Percentiles rank a stretch among this genome's conserved stretches.
Evolutionary conservation across 2,888 invertebrate genomes (phyloP).

Genomic region (Xanthostigma xanthostigma): DNA sequence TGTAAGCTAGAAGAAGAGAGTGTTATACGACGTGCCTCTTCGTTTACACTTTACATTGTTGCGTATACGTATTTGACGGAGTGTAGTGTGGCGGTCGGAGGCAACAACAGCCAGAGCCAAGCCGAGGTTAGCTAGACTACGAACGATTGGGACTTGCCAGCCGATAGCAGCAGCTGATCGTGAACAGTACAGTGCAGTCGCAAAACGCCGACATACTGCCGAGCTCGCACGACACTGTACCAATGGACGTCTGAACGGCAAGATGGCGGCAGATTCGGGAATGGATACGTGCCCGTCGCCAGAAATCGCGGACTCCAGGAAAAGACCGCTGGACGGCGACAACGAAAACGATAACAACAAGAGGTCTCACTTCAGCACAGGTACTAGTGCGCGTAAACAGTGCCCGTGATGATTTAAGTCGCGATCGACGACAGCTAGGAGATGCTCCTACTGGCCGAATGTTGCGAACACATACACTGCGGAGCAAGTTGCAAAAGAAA

Average conservation of each 20-base stretch:
- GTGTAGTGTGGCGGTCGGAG: too few relatives aligned
- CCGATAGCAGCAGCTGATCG: background rate
- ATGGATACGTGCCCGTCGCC: slow-evolving; percentile 90
- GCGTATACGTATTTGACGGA: too few relatives aligned
- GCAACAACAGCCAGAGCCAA: too few relatives aligned
- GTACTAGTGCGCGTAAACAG: slow-evolving; percentile 35
- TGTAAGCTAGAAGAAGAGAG: too few relatives aligned
- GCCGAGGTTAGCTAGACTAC: too few relatives aligned
- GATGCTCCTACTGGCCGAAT: background rate
- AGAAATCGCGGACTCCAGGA: slow-evolving; percentile 80
- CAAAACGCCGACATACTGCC: slow-evolving; percentile 1
- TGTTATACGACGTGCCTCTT: too few relatives aligned
- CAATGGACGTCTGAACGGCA: slow-evolving; percentile 27
- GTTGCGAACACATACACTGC: background rate
- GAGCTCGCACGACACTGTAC: slow-evolving; percentile 10
- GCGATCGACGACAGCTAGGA: background rate
- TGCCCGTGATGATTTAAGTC: slow-evolving; percentile 5
- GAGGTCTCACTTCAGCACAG: slow-evolving; percentile 82
- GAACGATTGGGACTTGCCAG: too few relatives aligned
- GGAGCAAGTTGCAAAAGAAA: too few relatives aligned
- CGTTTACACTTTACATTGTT: too few relatives aligned
- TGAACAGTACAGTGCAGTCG: background rate
- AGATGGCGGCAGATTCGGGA: slow-evolving; percentile 86
- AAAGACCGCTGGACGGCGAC: slow-evolving; percentile 76
- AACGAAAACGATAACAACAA: slow-evolving; percentile 79